These are phyloP conservation scores for Neolamprologus variostigma DNA, from an alignment of 2,113 vertebrate genomes.

Conservation along the genomic window DNA sequence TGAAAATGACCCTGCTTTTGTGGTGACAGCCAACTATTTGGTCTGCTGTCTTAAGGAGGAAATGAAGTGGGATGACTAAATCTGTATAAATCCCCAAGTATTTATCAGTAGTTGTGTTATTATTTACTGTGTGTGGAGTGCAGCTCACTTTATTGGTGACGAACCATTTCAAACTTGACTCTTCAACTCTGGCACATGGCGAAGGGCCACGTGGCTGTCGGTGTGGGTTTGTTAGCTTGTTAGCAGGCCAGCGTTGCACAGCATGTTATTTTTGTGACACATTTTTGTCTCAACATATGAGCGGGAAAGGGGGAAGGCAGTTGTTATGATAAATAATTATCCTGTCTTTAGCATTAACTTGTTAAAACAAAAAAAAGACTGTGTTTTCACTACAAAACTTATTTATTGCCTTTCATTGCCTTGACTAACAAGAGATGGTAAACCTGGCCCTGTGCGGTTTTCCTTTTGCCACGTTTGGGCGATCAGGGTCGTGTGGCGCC, in stretches of 20 bases:
- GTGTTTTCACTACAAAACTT: conserved; percentile 1
- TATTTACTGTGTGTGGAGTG: conserved; percentile 25
- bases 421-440: conserved; percentile 16
- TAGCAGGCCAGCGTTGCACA: conserved; percentile 3
- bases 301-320: not conserved
- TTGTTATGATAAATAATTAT: not conserved
- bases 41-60: not conserved
- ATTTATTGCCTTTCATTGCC: conserved; percentile 51
- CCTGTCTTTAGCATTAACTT: not conserved
- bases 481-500: not conserved
- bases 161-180: conserved; percentile 22
- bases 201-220: conserved; percentile 12
- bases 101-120: conserved; percentile 33
- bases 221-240: not conserved
- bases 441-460: not conserved
- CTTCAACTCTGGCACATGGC: conserved; percentile 29
- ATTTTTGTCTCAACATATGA: not conserved
- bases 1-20: not conserved
- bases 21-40: not conserved
- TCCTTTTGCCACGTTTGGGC: not conserved
- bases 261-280: not conserved
- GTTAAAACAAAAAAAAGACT: not conserved
- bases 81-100: conserved; percentile 27
- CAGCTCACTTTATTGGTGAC: conserved; percentile 20
- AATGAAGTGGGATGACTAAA: not conserved